These are phyloP conservation scores for Neodiprion virginianus DNA, from an alignment of 1,140 invertebrate genomes.

Conservation along the genomic window DNA sequence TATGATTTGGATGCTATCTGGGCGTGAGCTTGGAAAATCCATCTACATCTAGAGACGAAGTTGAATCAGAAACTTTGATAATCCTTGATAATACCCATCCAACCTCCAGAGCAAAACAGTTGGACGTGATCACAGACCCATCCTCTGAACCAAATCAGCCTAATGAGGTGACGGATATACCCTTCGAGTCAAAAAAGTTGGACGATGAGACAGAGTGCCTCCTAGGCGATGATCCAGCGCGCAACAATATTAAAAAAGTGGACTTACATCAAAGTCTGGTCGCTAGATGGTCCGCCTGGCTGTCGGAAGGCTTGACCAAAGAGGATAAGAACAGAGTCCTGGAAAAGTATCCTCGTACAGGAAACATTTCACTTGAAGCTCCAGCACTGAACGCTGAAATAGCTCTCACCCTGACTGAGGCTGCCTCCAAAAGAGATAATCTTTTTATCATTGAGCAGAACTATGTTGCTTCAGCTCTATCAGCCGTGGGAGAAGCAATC, in stretches of 20 bases:
- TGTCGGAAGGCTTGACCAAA: constrained; percentile 3
- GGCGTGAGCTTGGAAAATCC: background rate
- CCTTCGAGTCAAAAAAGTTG: background rate
- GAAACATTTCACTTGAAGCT: constrained; percentile 12
- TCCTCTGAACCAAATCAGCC: background rate
- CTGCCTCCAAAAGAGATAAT: constrained; percentile 17
- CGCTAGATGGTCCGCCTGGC: constrained; percentile 2
- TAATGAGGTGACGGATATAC: background rate
- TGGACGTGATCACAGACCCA: background rate
- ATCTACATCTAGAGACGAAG: background rate
- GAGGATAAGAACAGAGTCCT: background rate
- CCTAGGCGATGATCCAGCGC: constrained; percentile 13
- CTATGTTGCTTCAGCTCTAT: constrained; percentile 19
- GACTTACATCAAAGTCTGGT: constrained; percentile 15
- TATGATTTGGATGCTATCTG: constrained; percentile 13
- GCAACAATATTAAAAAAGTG: constrained; percentile 9
- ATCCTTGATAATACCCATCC: background rate
- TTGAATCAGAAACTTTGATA: background rate
- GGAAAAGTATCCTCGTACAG: constrained; percentile 15
- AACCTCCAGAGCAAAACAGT: no score
- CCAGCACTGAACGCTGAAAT: constrained; percentile 18
- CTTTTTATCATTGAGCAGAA: constrained; percentile 11
- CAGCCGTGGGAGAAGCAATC: constrained; percentile 22
- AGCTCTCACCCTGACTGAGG: constrained; percentile 14
- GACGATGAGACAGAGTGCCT: constrained; percentile 13